Conservation (phyloP, 2,113 vertebrate species). For the Myrmecobius fasciatus region DNA sequence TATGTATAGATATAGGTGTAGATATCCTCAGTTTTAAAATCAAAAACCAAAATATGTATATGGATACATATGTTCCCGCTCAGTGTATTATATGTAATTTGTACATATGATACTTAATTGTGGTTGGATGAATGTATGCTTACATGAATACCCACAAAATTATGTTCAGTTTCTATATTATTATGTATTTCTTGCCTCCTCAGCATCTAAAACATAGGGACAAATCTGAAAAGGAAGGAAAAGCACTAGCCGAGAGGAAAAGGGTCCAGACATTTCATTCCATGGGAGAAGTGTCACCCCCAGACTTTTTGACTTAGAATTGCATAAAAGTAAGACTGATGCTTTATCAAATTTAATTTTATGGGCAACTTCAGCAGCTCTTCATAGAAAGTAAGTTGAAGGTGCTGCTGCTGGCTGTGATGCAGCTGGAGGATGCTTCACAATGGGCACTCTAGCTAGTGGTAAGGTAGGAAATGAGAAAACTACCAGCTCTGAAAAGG, state of each 20-base stretch:
- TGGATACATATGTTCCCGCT: background rate
- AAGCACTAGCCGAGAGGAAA: background rate
- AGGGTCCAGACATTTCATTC: background rate
- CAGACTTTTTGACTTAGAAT: background rate
- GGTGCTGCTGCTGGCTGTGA: background rate
- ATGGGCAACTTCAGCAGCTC: slow-evolving; percentile 11
- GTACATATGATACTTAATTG: background rate
- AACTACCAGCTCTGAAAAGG: background rate
- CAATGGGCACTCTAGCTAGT: background rate
- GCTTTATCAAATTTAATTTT: background rate
- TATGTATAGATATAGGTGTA: no score
- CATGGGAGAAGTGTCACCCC: background rate
- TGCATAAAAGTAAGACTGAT: background rate
- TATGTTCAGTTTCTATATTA: background rate
- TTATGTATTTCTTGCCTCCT: background rate
- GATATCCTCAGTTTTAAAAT: background rate
- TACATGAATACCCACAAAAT: background rate
- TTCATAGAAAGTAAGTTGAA: background rate
- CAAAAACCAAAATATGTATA: background rate
- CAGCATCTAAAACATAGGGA: background rate
- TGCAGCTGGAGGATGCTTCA: background rate
- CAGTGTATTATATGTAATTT: background rate
- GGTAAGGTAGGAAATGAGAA: background rate
- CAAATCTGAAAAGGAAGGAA: background rate
- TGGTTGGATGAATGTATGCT: background rate